Percentiles rank a stretch among this genome's conserved stretches.
Conservation (phyloP, 2,113 vertebrate genomes). For the Catharus bicknelli region DNA sequence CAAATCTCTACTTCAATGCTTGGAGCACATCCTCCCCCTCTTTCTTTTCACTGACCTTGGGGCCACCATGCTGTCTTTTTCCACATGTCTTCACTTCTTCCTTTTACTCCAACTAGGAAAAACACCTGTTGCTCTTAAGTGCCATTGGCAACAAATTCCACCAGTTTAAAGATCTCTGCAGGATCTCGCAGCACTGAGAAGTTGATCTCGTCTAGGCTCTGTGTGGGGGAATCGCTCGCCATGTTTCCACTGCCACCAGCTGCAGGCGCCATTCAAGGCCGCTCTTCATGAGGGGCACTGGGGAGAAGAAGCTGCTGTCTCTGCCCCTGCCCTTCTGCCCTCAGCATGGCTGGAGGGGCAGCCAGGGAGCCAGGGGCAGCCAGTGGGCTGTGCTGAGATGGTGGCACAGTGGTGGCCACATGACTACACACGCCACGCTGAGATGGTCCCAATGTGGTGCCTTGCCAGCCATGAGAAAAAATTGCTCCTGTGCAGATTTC, state of each 20-base stretch:
- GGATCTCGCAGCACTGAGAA: fast-evolving
- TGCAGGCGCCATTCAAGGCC: fast-evolving
- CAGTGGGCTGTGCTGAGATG: fast-evolving
- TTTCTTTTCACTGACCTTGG: background rate
- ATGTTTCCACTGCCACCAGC: fast-evolving
- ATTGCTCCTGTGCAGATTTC: background rate
- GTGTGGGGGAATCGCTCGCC: fast-evolving
- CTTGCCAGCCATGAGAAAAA: background rate
- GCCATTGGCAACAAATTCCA: background rate
- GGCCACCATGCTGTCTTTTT: background rate
- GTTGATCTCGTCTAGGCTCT: background rate
- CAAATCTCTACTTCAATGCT: background rate
- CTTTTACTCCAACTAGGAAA: background rate
- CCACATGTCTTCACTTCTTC: background rate
- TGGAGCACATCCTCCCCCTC: background rate
- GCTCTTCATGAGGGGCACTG: fast-evolving
- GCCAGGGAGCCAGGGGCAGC: background rate
- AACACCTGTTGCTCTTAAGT: background rate
- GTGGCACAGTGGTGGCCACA: fast-evolving
- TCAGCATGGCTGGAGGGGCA: fast-evolving
- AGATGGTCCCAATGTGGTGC: fast-evolving
- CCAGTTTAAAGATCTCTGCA: background rate
- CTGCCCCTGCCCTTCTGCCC: background rate
- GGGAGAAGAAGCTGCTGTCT: fast-evolving
- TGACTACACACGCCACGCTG: fast-evolving